Conservation (phyloP, 1,140 invertebrate genomes). For the Meloidogyne floridensis region DNA sequence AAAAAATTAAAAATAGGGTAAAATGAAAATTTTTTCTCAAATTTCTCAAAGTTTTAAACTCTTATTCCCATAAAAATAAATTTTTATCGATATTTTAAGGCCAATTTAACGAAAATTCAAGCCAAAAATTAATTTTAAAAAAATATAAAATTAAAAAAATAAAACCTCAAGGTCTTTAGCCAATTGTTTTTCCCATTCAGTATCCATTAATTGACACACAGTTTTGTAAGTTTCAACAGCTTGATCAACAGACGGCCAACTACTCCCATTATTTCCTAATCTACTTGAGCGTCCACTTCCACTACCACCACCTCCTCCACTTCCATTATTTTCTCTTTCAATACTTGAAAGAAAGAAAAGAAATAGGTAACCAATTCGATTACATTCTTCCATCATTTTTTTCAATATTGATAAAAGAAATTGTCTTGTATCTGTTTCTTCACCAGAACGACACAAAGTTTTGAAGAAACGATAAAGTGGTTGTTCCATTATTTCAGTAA, state of each 20-base stretch:
- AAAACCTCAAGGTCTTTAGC: constrained; percentile 35
- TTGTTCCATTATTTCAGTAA: constrained; percentile 23
- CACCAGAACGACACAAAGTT: constrained; percentile 25
- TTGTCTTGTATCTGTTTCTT: constrained; percentile 29
- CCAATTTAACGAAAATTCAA: no score
- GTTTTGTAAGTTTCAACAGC: constrained; percentile 27
- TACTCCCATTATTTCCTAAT: background rate
- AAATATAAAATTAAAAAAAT: background rate
- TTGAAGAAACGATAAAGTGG: constrained; percentile 35
- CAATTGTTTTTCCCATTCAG: constrained; percentile 21
- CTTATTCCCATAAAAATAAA: no score
- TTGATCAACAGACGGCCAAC: constrained; percentile 4
- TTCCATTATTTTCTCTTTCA: constrained; percentile 3
- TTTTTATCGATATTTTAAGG: no score
- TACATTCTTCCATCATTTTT: constrained; percentile 38
- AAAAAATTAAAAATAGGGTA: no score
- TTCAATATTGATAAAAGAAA: constrained; percentile 31
- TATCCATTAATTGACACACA: constrained; percentile 20
- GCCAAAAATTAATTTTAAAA: background rate
- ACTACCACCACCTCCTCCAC: background rate
- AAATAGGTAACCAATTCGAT: constrained; percentile 35
- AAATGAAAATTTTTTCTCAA: no score
- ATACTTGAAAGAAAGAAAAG: constrained; percentile 28
- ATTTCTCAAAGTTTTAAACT: no score
- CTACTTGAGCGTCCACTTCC: background rate